These are phyloP conservation scores for Glyptemys insculpta DNA, from an alignment of 2,797 vertebrate species.

Conservation along the genomic window DNA sequence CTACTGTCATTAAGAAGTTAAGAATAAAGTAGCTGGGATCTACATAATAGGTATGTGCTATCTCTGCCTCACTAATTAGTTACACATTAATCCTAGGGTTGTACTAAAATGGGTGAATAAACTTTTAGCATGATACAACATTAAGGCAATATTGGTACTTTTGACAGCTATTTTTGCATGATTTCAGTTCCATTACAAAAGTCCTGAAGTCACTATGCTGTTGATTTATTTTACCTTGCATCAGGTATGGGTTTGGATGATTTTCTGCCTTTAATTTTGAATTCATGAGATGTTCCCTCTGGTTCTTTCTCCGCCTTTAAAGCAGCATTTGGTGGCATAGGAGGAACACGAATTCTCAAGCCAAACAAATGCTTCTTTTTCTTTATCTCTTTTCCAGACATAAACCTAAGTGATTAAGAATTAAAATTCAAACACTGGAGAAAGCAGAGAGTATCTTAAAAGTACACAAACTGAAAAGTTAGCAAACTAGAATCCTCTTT, in stretches of 20 bases:
- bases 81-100: background rate
- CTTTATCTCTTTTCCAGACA: slow-evolving; percentile 99
- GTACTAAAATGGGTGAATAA: background rate
- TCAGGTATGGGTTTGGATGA: slow-evolving; percentile 88
- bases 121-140: too few relatives aligned
- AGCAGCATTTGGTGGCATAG: slow-evolving; percentile 90
- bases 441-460: background rate
- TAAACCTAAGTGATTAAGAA: slow-evolving; percentile 87
- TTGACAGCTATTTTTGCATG: background rate
- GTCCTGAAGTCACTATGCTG: background rate
- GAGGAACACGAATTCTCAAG: slow-evolving; percentile 95
- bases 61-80: background rate
- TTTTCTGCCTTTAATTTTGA: slow-evolving; percentile 97
- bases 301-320: slow-evolving; percentile 88
- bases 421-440: slow-evolving; percentile 49
- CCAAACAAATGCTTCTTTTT: slow-evolving; percentile 99
- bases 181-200: background rate
- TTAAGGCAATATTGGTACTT: background rate
- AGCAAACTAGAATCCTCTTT: background rate
- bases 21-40: background rate
- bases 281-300: slow-evolving; percentile 93
- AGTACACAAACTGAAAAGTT: background rate
- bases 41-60: background rate
- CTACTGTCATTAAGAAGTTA: background rate
- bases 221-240: slow-evolving; percentile 83